Conservation (phyloP, 2,888 invertebrate genomes). For the Alloplasta piceator region DNA sequence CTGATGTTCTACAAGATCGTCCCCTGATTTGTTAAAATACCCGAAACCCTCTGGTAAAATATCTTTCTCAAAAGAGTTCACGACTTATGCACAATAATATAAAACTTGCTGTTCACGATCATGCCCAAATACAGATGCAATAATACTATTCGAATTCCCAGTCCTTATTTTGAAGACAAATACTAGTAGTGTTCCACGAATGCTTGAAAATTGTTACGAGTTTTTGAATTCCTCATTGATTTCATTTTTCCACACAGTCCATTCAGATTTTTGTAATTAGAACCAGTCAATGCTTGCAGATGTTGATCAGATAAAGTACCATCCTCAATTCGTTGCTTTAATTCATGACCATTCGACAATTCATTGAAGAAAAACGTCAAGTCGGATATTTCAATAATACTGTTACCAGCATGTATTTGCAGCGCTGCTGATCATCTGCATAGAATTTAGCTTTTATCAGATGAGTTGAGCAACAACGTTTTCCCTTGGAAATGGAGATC, state of each 20-base stretch:
- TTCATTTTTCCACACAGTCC: conserved; percentile 10
- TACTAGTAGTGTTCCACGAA: no score
- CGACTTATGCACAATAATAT: conserved; percentile 43
- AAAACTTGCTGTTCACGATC: conserved; percentile 75
- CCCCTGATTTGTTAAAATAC: background rate
- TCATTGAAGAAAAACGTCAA: conserved; percentile 41
- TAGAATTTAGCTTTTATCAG: conserved; percentile 27
- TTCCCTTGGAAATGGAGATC: conserved; percentile 33
- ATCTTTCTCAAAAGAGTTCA: conserved; percentile 68
- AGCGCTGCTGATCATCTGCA: background rate
- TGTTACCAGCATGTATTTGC: conserved; percentile 23
- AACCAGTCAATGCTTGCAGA: background rate
- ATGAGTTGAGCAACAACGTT: conserved; percentile 35
- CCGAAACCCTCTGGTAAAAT: conserved; percentile 64
- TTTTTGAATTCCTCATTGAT: conserved; percentile 25
- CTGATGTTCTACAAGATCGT: conserved; percentile 63
- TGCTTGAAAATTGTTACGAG: conserved; percentile 15
- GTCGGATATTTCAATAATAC: conserved; percentile 27
- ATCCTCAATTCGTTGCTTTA: conserved; percentile 12
- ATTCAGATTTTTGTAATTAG: no score
- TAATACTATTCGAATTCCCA: conserved; percentile 70
- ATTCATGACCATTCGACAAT: conserved; percentile 50
- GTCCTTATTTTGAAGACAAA: conserved; percentile 55
- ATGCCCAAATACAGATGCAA: conserved; percentile 73
- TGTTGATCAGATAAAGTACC: conserved; percentile 17